Evolutionary conservation across 2,113 vertebrate genomes (phyloP).

Genomic region (Xenopus laevis): DNA sequence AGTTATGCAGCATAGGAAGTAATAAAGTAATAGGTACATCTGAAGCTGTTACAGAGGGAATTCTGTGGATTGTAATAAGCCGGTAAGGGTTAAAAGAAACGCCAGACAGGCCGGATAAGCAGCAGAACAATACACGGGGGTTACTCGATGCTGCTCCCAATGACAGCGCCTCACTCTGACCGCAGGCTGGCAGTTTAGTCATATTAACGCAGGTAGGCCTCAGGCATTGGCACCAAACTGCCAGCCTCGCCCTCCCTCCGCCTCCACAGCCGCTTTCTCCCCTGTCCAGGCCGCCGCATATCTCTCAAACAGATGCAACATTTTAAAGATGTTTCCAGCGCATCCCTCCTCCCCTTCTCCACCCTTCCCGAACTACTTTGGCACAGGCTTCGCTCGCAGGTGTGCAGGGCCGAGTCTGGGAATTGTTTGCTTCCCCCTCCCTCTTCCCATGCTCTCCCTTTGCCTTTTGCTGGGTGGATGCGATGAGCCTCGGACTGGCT

Average conservation of each 20-base stretch:
- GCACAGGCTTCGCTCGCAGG: slow-evolving; percentile 47
- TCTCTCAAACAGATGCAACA: slow-evolving; percentile 30
- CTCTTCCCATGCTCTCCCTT: slow-evolving; percentile 23
- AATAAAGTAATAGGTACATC: too few relatives aligned
- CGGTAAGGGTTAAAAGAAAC: too few relatives aligned
- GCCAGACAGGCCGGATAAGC: too few relatives aligned
- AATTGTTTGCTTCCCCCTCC: slow-evolving; percentile 32
- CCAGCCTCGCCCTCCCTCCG: neutral
- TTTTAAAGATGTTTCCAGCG: slow-evolving; percentile 21
- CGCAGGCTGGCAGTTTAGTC: too few relatives aligned
- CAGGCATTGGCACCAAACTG: too few relatives aligned
- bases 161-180: too few relatives aligned
- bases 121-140: too few relatives aligned
- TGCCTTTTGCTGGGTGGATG: slow-evolving; percentile 27
- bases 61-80: too few relatives aligned
- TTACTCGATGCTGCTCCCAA: too few relatives aligned
- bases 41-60: too few relatives aligned
- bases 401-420: slow-evolving; percentile 47
- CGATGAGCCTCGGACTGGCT: slow-evolving; percentile 7
- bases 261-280: neutral
- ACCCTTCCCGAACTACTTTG: slow-evolving; percentile 45
- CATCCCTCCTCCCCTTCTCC: neutral
- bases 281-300: neutral
- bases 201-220: too few relatives aligned
- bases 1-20: too few relatives aligned